Conservation (phyloP, 2,888 invertebrate species). For the Hydropsyche betteni region DNA sequence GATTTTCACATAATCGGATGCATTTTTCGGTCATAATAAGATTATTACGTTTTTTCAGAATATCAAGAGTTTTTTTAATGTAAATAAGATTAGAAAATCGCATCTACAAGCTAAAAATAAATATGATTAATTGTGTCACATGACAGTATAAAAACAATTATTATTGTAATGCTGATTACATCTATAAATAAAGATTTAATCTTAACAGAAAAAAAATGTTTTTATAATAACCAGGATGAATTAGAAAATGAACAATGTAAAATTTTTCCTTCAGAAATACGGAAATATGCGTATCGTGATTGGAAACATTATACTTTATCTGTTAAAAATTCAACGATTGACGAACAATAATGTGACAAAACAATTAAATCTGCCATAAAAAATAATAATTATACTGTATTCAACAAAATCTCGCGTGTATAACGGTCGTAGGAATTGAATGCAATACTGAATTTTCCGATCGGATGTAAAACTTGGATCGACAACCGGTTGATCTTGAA, state of each 20-base stretch:
- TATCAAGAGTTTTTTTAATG: too few species aligned
- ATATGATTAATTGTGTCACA: too few species aligned
- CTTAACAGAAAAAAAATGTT: too few species aligned
- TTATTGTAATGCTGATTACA: too few species aligned
- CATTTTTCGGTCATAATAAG: too few species aligned
- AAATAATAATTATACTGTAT: background rate
- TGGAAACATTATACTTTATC: background rate
- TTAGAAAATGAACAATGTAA: conserved; percentile 8
- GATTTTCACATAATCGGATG: too few species aligned
- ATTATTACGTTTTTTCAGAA: too few species aligned
- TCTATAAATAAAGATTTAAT: too few species aligned
- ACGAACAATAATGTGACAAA: too few species aligned
- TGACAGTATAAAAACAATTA: too few species aligned
- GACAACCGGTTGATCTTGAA: conserved; percentile 26
- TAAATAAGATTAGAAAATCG: too few species aligned
- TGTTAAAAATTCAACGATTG: background rate
- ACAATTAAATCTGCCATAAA: background rate
- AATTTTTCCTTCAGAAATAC: background rate
- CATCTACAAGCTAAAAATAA: too few species aligned
- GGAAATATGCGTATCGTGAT: background rate
- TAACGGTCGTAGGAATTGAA: background rate
- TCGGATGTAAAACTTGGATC: background rate
- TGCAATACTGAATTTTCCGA: background rate
- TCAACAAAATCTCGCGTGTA: conserved; percentile 9
- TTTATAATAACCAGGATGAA: background rate